A percentile compares a stretch with the other conserved stretches of the same genome.
These are phyloP conservation scores for Meliscaeva auricollis DNA, from an alignment of 2,888 invertebrate species.

Conservation along the genomic window DNA sequence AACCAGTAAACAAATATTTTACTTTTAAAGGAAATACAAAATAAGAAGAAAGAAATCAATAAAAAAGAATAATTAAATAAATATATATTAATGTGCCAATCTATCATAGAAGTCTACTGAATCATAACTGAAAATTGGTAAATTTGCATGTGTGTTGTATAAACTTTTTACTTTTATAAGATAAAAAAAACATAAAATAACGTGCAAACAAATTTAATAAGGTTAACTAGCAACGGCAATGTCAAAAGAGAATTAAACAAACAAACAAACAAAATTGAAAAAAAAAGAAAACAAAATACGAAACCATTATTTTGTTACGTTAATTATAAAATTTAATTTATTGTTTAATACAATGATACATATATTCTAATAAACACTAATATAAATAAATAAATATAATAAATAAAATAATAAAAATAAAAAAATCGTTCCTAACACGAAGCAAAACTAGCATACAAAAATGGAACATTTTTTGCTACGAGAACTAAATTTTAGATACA, in stretches of 20 bases:
- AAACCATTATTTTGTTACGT: slow-evolving; percentile 51
- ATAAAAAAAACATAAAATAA: slow-evolving; percentile 51
- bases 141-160: slow-evolving; percentile 58
- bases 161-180: slow-evolving; percentile 74
- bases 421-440: slow-evolving; percentile 64
- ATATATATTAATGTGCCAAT: slow-evolving; percentile 65
- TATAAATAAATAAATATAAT: slow-evolving; percentile 43
- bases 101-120: slow-evolving; percentile 65
- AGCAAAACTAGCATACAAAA: slow-evolving; percentile 30
- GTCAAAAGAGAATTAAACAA: slow-evolving; percentile 43
- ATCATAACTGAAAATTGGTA: slow-evolving; percentile 60
- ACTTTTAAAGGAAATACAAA: slow-evolving; percentile 28
- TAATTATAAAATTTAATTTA: slow-evolving; percentile 1
- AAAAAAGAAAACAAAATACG: slow-evolving; percentile 32
- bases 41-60: no score
- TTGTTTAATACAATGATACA: slow-evolving; percentile 19
- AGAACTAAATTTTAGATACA: slow-evolving; percentile 16
- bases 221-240: slow-evolving; percentile 63
- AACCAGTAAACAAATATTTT: slow-evolving; percentile 54
- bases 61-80: slow-evolving; percentile 19
- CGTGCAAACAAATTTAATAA: slow-evolving; percentile 51
- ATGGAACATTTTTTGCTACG: slow-evolving; percentile 30
- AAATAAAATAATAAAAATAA: no score
- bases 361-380: slow-evolving; percentile 1
- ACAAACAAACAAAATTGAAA: slow-evolving; percentile 35